Conservation (phyloP, 2,113 vertebrate genomes). For the Bubo scandiacus region DNA sequence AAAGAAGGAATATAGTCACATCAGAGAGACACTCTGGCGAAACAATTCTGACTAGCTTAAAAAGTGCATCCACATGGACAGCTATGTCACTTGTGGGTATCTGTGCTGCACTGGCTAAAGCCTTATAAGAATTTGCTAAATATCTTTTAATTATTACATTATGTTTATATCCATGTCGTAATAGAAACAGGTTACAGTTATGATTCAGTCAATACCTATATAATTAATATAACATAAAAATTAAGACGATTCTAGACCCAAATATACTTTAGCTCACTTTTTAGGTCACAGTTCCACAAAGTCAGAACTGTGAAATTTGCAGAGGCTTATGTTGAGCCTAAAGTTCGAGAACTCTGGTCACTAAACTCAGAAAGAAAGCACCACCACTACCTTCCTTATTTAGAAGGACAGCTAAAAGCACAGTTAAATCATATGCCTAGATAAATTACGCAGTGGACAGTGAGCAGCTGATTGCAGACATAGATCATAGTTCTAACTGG, state of each 20-base stretch:
- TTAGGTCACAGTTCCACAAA: neutral
- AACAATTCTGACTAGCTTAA: neutral
- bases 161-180: neutral
- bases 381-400: neutral
- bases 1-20: neutral
- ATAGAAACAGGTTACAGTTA: neutral
- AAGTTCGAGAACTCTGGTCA: neutral
- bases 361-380: neutral
- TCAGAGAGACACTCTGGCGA: neutral
- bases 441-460: neutral
- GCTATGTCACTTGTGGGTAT: neutral
- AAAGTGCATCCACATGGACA: neutral
- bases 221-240: neutral
- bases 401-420: neutral
- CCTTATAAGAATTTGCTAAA: neutral
- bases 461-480: neutral
- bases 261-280: neutral
- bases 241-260: neutral
- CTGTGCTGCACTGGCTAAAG: neutral
- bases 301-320: neutral
- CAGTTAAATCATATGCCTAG: neutral
- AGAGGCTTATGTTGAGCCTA: neutral
- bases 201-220: neutral
- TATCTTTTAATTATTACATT: neutral
- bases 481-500: neutral